Percentiles rank a stretch among this genome's conserved stretches.
phyloP scores from a whole-genome alignment of 2,113 vertebrate genomes.

The Rhegmatorhina hoffmannsi region DNA sequence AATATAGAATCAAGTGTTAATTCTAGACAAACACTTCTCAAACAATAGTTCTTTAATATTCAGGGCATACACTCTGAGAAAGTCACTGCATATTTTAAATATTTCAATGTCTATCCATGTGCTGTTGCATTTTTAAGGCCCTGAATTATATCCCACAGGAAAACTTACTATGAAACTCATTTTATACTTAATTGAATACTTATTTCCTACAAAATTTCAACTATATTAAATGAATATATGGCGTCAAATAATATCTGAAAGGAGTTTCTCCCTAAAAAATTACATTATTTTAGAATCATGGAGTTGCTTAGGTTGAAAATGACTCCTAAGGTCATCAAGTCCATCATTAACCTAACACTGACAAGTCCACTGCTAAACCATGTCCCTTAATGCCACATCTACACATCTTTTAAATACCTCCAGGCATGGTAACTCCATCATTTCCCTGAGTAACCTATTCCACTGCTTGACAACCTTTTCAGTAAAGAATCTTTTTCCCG shows the following conservation, averaged over 20 bases:
- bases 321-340: background rate
- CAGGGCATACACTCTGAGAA: background rate
- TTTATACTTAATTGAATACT: background rate
- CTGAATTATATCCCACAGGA: background rate
- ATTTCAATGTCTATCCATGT: background rate
- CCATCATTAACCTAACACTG: background rate
- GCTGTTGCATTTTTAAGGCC: background rate
- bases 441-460: background rate
- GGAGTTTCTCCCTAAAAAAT: background rate
- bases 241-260: background rate
- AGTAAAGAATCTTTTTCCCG: background rate
- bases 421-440: background rate
- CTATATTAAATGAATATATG: background rate
- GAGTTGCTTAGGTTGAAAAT: background rate
- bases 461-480: background rate
- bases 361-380: background rate
- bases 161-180: background rate
- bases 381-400: background rate
- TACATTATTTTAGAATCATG: background rate
- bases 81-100: background rate
- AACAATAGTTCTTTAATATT: background rate
- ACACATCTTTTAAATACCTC: background rate
- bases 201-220: background rate
- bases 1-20: background rate
- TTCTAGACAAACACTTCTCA: background rate